Conservation (phyloP, 2,113 vertebrate genomes). For the Mastomys coucha region DNA sequence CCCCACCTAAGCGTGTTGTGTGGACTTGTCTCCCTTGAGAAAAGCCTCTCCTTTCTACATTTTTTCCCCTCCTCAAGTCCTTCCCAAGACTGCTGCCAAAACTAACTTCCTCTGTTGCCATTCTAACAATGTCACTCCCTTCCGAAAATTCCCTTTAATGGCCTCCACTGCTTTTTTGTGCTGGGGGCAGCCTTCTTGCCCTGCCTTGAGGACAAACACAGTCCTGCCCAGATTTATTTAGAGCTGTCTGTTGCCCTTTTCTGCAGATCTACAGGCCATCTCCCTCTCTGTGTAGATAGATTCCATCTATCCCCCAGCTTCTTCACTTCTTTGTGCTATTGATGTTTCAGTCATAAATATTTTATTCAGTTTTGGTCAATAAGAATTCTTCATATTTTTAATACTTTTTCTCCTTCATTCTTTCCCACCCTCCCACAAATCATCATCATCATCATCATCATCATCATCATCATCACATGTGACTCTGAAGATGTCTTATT, state of each 20-base stretch:
- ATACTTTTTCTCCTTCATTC: not conserved
- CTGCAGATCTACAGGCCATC: slow-evolving; percentile 26
- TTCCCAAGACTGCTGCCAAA: slow-evolving; percentile 80
- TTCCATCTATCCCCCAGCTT: not conserved
- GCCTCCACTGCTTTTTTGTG: slow-evolving; percentile 52
- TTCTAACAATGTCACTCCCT: slow-evolving; percentile 72
- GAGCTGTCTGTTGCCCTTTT: slow-evolving; percentile 34
- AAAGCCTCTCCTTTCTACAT: slow-evolving; percentile 19
- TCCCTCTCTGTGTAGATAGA: not conserved
- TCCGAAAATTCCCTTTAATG: slow-evolving; percentile 70
- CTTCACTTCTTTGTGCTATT: not conserved
- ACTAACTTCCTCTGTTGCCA: slow-evolving; percentile 80
- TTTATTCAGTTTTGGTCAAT: slow-evolving; percentile 44
- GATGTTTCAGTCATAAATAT: slow-evolving; percentile 46
- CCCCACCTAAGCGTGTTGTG: not conserved
- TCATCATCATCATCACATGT: no score
- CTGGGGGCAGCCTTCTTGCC: slow-evolving; percentile 29
- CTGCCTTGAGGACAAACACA: slow-evolving; percentile 61
- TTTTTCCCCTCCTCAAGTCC: slow-evolving; percentile 44
- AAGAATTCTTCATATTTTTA: slow-evolving; percentile 44
- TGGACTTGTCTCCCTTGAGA: slow-evolving; percentile 49
- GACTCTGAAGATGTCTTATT: slow-evolving; percentile 3
- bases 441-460: no score
- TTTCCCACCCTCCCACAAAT: not conserved
- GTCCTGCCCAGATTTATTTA: slow-evolving; percentile 62